Percentiles rank a stretch among this genome's conserved stretches.
phyloP scores from a whole-genome alignment of 2,888 invertebrate genomes.

The Resseliella maxima region DNA sequence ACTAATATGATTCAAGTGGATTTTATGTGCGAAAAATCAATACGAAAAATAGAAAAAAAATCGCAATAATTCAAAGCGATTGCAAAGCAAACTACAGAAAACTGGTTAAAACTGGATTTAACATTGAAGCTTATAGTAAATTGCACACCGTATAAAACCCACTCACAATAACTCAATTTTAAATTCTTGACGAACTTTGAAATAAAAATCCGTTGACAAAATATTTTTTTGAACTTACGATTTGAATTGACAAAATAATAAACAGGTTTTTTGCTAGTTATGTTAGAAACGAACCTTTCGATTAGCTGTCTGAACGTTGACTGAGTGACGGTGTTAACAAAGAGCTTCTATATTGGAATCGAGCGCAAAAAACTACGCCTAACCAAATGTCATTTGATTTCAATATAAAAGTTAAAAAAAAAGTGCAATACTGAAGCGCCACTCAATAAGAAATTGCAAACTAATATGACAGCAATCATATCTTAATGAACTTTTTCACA shows the following conservation, averaged over 20 bases:
- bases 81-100: neutral
- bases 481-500: too few relatives aligned
- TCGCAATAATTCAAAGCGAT: slow-evolving; percentile 17
- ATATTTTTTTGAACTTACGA: slow-evolving; percentile 27
- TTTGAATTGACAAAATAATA: neutral
- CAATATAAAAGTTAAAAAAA: too few relatives aligned
- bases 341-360: neutral
- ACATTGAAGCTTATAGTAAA: neutral
- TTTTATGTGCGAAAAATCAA: slow-evolving; percentile 46
- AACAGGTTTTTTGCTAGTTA: slow-evolving; percentile 26
- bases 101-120: slow-evolving; percentile 22
- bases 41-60: slow-evolving; percentile 10
- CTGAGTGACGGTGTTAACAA: neutral
- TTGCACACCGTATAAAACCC: neutral
- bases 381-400: neutral
- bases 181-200: neutral
- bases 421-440: neutral
- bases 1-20: neutral
- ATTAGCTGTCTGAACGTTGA: neutral
- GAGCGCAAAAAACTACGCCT: slow-evolving; percentile 39
- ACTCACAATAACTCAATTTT: neutral
- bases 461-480: neutral
- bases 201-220: slow-evolving; percentile 22
- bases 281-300: neutral
- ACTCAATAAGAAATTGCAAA: neutral